Evolutionary conservation across 2,888 invertebrate genomes (phyloP).

Genomic region (Lypha dubia): DNA sequence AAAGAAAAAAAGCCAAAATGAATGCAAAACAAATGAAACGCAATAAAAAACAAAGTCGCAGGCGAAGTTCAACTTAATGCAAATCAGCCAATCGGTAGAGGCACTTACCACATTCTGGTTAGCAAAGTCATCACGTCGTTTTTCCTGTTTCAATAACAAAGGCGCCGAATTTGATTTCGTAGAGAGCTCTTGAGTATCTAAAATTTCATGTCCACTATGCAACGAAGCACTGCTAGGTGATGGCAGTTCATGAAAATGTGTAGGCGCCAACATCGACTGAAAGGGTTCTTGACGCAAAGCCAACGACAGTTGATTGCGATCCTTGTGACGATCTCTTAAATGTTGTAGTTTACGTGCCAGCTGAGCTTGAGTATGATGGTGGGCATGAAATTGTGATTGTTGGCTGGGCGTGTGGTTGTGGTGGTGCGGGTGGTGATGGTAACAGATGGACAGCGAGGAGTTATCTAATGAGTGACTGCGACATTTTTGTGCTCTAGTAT

Average conservation of each 20-base stretch:
- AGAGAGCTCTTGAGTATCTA: slow-evolving; percentile 82
- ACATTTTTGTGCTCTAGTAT: slow-evolving; percentile 77
- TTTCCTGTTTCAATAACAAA: slow-evolving; percentile 82
- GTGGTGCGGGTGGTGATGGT: too few relatives aligned
- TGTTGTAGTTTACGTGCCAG: slow-evolving; percentile 76
- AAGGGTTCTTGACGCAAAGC: slow-evolving; percentile 82
- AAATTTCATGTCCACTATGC: slow-evolving; percentile 82
- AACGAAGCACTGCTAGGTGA: slow-evolving; percentile 83
- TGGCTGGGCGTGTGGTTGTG: slow-evolving; percentile 73
- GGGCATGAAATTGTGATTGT: slow-evolving; percentile 67
- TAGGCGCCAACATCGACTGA: slow-evolving; percentile 80
- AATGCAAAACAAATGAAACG: not conserved
- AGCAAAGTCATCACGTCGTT: slow-evolving; percentile 81
- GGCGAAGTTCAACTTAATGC: slow-evolving; percentile 42
- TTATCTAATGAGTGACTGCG: slow-evolving; percentile 82
- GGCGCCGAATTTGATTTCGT: slow-evolving; percentile 83
- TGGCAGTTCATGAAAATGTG: slow-evolving; percentile 82
- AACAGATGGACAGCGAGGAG: slow-evolving; percentile 73
- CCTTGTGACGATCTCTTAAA: slow-evolving; percentile 76
- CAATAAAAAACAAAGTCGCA: slow-evolving; percentile 10
- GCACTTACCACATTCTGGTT: slow-evolving; percentile 82
- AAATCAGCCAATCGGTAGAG: slow-evolving; percentile 33
- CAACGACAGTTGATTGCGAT: slow-evolving; percentile 80
- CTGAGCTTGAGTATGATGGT: slow-evolving; percentile 68
- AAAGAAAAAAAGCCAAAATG: not conserved